phyloP scores from a whole-genome alignment of 37 sponge, comb jelly and placozoan species.

The Mnemiopsis leidyi region DNA sequence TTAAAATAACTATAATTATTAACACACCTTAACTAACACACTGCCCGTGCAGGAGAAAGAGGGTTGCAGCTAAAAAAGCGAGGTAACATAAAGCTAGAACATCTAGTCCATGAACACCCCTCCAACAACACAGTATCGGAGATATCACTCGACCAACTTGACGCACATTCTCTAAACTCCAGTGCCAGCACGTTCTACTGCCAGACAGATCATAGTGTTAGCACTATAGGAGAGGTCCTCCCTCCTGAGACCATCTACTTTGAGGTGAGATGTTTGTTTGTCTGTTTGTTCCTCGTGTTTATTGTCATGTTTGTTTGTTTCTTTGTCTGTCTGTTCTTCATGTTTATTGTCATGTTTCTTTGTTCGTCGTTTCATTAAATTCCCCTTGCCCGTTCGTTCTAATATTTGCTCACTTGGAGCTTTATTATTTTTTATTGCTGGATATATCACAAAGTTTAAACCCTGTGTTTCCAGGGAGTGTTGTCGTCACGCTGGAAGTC shows the following conservation, averaged over 20 bases:
- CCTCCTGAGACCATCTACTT: conserved; percentile 33
- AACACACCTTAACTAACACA: too few species aligned
- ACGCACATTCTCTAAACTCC: background rate
- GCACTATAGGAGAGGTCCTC: conserved; percentile 11
- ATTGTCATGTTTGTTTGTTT: too few species aligned
- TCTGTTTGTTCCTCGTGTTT: too few species aligned
- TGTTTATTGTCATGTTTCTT: too few species aligned
- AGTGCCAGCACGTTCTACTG: conserved; percentile 60
- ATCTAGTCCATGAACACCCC: background rate
- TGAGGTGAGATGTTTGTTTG: conserved; percentile 16
- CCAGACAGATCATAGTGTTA: conserved; percentile 37
- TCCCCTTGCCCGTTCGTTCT: background rate
- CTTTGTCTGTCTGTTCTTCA: too few species aligned
- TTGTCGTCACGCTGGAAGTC: conserved; percentile 35
- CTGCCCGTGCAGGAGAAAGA: background rate
- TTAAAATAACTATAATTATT: too few species aligned
- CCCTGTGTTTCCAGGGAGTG: background rate
- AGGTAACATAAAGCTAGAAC: background rate
- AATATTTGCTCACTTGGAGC: background rate
- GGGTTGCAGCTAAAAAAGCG: background rate
- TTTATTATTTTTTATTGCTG: background rate
- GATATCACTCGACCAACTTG: conserved; percentile 5
- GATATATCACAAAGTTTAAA: background rate
- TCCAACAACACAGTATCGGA: background rate
- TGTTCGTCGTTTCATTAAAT: too few species aligned